Conservation (phyloP, 2,797 vertebrate genomes). For the Staurois parvus region DNA sequence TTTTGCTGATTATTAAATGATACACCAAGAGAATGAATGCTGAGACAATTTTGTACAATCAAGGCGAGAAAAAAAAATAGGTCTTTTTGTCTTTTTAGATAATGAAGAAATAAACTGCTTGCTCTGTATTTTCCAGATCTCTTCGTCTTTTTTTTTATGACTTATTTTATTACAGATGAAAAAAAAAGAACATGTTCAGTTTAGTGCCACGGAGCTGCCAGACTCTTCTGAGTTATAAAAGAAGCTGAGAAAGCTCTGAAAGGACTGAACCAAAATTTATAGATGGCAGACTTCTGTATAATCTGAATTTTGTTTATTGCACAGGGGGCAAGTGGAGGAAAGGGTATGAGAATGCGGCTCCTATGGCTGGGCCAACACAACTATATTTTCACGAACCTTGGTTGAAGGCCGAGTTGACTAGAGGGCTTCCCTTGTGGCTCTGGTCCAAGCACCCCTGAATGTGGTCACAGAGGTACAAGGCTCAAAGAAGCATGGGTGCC, state of each 20-base stretch:
- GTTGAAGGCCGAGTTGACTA: no score
- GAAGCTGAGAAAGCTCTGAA: constrained; percentile 37
- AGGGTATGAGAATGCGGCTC: neutral
- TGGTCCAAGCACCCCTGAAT: no score
- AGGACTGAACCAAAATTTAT: constrained; percentile 44
- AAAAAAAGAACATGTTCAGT: constrained; percentile 54
- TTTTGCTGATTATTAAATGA: constrained; percentile 40
- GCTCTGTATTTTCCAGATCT: constrained; percentile 48
- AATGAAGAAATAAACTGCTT: constrained; percentile 60
- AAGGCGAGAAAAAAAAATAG: constrained; percentile 4
- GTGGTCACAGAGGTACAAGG: no score
- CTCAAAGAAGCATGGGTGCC: no score
- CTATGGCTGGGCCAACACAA: neutral
- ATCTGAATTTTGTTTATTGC: neutral
- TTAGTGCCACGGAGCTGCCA: constrained; percentile 47
- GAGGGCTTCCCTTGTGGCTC: no score
- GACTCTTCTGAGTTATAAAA: constrained; percentile 50
- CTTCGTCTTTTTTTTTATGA: constrained; percentile 56
- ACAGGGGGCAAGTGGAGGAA: constrained; percentile 5
- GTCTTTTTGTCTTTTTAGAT: constrained; percentile 21
- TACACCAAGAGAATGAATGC: neutral
- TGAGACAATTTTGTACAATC: constrained; percentile 13
- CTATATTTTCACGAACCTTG: no score
- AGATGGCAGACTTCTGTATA: neutral
- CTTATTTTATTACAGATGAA: constrained; percentile 58